Base-by-base conservation (phyloP, 2,113 vertebrate genomes). In the Rostratula benghalensis region DNA sequence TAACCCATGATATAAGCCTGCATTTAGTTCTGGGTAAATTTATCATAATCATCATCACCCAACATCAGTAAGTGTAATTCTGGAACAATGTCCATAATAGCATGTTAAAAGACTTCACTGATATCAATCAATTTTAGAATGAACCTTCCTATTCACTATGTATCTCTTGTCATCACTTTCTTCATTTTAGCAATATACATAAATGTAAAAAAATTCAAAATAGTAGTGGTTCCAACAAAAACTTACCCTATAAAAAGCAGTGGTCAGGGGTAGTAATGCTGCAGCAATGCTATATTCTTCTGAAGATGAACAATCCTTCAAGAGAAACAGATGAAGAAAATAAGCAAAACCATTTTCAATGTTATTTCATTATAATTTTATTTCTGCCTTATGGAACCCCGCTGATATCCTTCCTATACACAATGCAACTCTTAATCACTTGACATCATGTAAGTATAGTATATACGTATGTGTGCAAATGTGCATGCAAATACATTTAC, bases 201-300 rank as follows among this genome's bases (percentile, higher is more conserved):
- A 50, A 79, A 67, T 13, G 31, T 35, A 93, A 93, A 61, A 83
- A 69, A 9, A 7, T 51, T n/a, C 10, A 81, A 77, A 60, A 46
- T 7, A 81, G 75, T 16, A 83, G 41, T 35, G 13, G 51, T 63
- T 95, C 35, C 76, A 75, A 54, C 21, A n/a, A 74, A 33, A 78
- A 97, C 99, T 99, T 97, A 99, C 99, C 98, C 99, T 98, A 94
- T 99, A 99, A 98, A 99, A 99, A 82, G 98, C 99, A 80, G 99
- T 99, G 4, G 98, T 99, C 94, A 99, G 98, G 77, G 99, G 99
- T 65, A 99, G 98, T 86, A 99, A 96, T 1, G 99, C 98, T 81
- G 99, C 98, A 91, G 99, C 99, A 89, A 99, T 98, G 13, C 97
- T 98, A 86, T 98, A 99, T 94, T 99, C 99, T 95, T 99, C 99